Percentiles rank a stretch among this genome's conserved stretches.
phyloP scores from a whole-genome alignment of 2,113 vertebrate species.

The Cyprinodon variegatus region DNA sequence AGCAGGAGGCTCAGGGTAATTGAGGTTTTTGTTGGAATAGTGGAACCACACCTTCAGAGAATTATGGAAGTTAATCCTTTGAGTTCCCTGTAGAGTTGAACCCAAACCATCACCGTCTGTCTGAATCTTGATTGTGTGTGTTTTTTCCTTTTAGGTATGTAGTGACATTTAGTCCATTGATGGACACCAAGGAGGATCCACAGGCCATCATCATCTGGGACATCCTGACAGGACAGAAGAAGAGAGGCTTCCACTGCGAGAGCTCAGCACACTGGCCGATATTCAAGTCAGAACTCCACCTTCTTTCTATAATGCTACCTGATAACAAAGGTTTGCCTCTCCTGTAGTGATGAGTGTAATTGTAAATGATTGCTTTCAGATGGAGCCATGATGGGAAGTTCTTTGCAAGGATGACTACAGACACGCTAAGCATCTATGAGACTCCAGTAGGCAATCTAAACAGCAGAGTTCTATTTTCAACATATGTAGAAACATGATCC shows the following conservation, averaged over 20 bases:
- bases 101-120: not conserved
- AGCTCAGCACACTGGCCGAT: constrained; percentile 99
- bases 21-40: not conserved
- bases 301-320: not conserved
- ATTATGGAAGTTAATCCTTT: not conserved
- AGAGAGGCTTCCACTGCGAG: constrained; percentile 97
- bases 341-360: not conserved
- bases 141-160: constrained; percentile 83
- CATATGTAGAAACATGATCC: not conserved
- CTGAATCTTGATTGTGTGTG: constrained; percentile 18
- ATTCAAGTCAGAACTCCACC: constrained; percentile 87
- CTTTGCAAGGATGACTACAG: constrained; percentile 95
- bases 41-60: not conserved
- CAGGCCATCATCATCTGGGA: constrained; percentile 99
- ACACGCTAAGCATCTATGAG: constrained; percentile 97
- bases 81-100: not conserved
- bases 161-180: constrained; percentile 95
- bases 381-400: constrained; percentile 99
- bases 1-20: not conserved
- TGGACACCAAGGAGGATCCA: constrained; percentile 97
- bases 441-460: constrained; percentile 86
- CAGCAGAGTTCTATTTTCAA: not conserved
- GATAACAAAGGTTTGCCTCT: too few species aligned
- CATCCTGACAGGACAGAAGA: constrained; percentile 96
- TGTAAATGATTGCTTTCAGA: constrained; percentile 67